Percentiles rank a stretch among this genome's conserved stretches.
Conservation (phyloP, 2,113 vertebrate species). For the Carlito syrichta region DNA sequence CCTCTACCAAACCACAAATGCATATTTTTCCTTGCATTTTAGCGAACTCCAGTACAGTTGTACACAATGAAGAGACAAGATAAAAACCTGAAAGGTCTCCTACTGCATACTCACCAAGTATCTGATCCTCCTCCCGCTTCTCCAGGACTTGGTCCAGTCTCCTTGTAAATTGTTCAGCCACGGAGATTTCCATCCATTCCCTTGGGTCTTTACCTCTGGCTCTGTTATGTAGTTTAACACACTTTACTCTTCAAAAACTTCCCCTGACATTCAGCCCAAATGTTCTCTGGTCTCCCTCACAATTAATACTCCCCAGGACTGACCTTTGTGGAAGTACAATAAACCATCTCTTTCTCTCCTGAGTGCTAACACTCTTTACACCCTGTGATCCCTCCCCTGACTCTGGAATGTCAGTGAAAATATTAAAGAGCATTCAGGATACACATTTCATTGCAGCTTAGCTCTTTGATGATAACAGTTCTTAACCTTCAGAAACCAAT, state of each 20-base stretch:
- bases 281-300: constrained; percentile 55
- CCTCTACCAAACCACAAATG: background rate
- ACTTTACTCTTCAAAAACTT: constrained; percentile 69
- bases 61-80: background rate
- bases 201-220: constrained; percentile 18
- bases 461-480: constrained; percentile 42
- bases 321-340: constrained; percentile 73
- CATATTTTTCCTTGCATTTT: background rate
- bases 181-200: background rate
- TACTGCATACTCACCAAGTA: background rate
- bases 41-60: background rate
- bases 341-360: constrained; percentile 66
- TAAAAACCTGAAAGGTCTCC: background rate
- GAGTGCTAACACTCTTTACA: constrained; percentile 53
- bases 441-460: constrained; percentile 43
- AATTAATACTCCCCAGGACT: constrained; percentile 73
- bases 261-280: constrained; percentile 71
- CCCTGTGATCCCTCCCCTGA: constrained; percentile 54
- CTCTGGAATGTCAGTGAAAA: constrained; percentile 71
- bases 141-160: background rate
- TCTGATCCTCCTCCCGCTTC: background rate
- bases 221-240: constrained; percentile 52
- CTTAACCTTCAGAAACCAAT: constrained; percentile 67
- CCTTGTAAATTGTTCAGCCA: constrained; percentile 24
- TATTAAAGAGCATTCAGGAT: constrained; percentile 65